Base-by-base conservation (phyloP, 1,140 invertebrate genomes). In the Apis florea region DNA sequence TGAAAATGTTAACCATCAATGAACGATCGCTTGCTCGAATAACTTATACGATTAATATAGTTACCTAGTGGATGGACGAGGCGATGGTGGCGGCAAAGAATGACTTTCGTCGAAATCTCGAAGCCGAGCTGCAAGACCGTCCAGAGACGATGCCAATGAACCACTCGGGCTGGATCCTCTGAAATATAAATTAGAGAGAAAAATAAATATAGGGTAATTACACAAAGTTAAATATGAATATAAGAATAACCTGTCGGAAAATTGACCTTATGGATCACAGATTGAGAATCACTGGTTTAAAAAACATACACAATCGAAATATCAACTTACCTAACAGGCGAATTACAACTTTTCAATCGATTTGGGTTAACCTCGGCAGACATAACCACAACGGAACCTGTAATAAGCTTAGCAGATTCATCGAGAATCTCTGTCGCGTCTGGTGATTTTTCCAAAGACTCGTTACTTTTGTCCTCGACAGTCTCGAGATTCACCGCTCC, bases 31-130 rank as follows among this genome's bases (percentile, higher is more conserved):
- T 13, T 54, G 10, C 21, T 64, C 21, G 21, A 61, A 51, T 13
- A 26, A 63, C 53, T n/a, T 49, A 40, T 10, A 11, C 12, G 17
- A 58, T 73, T n/a, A 75, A 68, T 71, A 11, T 49, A n/a, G 40
- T 24, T 84, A 92, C 92, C 92, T 92, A 2, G 91, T 84, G 19
- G 90, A 90, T 53, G 92, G 92, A 70, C 92, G 90, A n/a, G 93
- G 92, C 8, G 93, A 93, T n/a, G 93, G 92, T 17, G 93, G 92
- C 76, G 93, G 92, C 66, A 93, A 86, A 11, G 92, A 93, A 78
- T 91, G 91, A 82, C 90, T 92, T 61, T 94, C 93, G 56, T 93
- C 93, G 51, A 92, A 93, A 79, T 94, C 93, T 53, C 91, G 88
- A 66, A 93, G 85, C 76, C 92, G 90, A 26, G 92, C 91, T 24